phyloP scores from a whole-genome alignment of 1,140 invertebrate genomes.

The Ganaspis sp. region DNA sequence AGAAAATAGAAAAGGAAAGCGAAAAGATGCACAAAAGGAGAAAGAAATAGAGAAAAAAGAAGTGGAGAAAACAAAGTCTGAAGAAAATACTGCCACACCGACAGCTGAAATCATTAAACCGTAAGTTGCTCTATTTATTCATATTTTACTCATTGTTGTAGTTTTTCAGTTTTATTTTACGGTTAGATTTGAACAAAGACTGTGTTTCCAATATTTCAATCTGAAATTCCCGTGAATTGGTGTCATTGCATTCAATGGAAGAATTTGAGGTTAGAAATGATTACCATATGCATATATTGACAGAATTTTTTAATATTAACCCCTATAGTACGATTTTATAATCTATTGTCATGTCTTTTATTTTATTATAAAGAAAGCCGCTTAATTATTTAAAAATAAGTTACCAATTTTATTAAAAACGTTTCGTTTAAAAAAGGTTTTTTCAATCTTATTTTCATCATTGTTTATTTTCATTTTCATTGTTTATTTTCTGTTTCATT shows the following conservation, averaged over 20 bases:
- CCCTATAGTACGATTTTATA: not conserved
- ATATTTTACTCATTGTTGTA: slow-evolving; percentile 8
- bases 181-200: not conserved
- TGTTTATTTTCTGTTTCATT: too few relatives aligned
- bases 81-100: slow-evolving; percentile 33
- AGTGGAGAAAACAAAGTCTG: slow-evolving; percentile 39
- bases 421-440: too few relatives aligned
- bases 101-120: slow-evolving; percentile 45
- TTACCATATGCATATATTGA: not conserved
- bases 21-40: slow-evolving; percentile 56
- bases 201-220: not conserved
- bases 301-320: not conserved
- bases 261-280: slow-evolving; percentile 13
- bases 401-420: too few relatives aligned
- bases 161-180: not conserved
- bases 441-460: too few relatives aligned
- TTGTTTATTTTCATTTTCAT: too few relatives aligned
- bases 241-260: not conserved
- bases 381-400: too few relatives aligned
- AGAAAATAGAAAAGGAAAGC: slow-evolving; percentile 48
- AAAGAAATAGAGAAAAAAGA: slow-evolving; percentile 44
- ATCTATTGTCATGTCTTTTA: too few relatives aligned
- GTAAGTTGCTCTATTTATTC: slow-evolving; percentile 42
- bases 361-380: too few relatives aligned
- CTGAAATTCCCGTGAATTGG: not conserved